Percentiles rank a stretch among this genome's conserved stretches.
Evolutionary conservation across 2,113 vertebrate species (phyloP).

Genomic region (Naja naja): DNA sequence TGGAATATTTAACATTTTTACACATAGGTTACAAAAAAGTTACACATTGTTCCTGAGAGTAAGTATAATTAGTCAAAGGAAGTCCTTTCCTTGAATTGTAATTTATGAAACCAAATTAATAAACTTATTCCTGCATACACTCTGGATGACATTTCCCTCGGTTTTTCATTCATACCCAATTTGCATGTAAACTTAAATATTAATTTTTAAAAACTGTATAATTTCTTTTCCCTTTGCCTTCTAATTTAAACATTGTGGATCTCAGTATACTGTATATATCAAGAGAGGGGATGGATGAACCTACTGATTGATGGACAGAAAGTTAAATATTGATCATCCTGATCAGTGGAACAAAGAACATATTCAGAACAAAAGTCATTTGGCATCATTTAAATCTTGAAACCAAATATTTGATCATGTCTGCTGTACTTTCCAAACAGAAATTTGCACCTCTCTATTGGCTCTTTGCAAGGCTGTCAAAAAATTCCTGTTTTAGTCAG

Average conservation of each 20-base stretch:
- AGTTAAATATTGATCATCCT: not conserved
- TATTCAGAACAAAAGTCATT: not conserved
- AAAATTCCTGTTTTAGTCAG: not conserved
- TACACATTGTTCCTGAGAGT: not conserved
- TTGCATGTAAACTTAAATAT: not conserved
- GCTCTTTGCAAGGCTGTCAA: not conserved
- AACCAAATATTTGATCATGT: not conserved
- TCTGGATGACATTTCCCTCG: rapidly evolving
- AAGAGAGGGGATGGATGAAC: no score
- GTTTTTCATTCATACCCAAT: not conserved
- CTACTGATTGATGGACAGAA: not conserved
- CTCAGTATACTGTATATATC: not conserved
- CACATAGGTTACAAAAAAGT: not conserved
- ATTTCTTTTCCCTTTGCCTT: not conserved
- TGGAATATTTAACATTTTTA: not conserved
- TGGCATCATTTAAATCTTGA: not conserved
- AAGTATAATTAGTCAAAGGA: not conserved
- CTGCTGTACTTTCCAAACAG: not conserved
- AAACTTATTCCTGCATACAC: not conserved
- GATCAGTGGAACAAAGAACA: not conserved
- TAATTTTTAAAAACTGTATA: not conserved
- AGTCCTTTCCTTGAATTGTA: not conserved
- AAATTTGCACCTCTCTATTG: not conserved
- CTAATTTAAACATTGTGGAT: not conserved
- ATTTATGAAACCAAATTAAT: not conserved